Evolutionary conservation across 2,888 invertebrate species (phyloP).

Genomic region (Cheilosia vernalis): DNA sequence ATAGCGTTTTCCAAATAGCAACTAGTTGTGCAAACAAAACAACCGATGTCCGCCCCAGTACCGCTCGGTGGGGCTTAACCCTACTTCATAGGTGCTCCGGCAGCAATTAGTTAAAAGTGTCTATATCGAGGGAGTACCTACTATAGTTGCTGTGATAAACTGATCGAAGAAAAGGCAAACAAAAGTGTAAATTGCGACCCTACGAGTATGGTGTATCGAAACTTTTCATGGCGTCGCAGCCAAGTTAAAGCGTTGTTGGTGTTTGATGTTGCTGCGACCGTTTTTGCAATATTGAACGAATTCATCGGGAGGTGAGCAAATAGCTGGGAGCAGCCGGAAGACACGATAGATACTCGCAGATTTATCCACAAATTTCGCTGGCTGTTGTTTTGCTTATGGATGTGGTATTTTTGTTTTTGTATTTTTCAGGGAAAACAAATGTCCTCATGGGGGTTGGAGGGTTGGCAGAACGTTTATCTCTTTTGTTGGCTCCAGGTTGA

Average conservation of each 20-base stretch:
- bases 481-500: background rate
- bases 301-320: background rate
- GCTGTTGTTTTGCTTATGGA: background rate
- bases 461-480: background rate
- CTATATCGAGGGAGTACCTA: background rate
- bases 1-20: background rate
- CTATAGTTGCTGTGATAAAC: background rate
- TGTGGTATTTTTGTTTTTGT: background rate
- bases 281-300: background rate
- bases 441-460: background rate
- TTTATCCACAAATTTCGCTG: background rate
- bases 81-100: background rate
- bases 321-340: background rate
- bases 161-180: background rate
- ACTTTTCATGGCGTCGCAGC: background rate
- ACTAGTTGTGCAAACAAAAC: background rate
- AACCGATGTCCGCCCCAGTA: background rate
- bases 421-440: background rate
- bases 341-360: background rate
- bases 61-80: background rate
- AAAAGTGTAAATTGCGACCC: background rate
- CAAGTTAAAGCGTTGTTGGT: background rate
- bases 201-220: background rate
- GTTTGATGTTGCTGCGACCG: background rate
- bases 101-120: slow-evolving; percentile 5